These are phyloP conservation scores for Ametastegia equiseti DNA, from an alignment of 2,888 invertebrate genomes.

Conservation along the genomic window DNA sequence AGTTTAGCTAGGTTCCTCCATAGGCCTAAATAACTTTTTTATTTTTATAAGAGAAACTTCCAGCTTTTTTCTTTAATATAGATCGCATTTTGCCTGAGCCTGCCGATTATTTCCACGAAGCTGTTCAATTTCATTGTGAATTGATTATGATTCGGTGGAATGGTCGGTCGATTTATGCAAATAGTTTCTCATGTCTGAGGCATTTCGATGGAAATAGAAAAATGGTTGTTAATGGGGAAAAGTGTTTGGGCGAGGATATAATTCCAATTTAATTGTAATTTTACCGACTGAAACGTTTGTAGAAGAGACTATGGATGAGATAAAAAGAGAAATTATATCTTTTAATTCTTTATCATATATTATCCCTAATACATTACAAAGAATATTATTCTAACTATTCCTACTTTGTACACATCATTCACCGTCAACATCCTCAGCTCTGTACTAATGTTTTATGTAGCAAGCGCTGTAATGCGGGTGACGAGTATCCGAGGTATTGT, in stretches of 20 bases:
- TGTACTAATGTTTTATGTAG: neutral
- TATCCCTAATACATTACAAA: conserved; percentile 67
- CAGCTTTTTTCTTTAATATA: neutral
- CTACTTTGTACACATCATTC: conserved; percentile 7
- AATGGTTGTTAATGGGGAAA: conserved; percentile 62
- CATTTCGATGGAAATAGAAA: conserved; percentile 61
- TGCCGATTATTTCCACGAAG: conserved; percentile 24
- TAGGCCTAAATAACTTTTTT: conserved; percentile 56
- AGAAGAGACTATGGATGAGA: conserved; percentile 53
- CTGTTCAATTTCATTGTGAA: neutral
- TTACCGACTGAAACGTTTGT: conserved; percentile 62
- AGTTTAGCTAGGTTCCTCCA: conserved; percentile 47
- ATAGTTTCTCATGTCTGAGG: conserved; percentile 59
- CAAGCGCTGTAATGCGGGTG: neutral
- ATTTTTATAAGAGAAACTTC: conserved; percentile 59
- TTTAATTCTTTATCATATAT: conserved; percentile 67
- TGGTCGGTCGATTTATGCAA: conserved; percentile 4
- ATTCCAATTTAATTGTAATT: conserved; percentile 63
- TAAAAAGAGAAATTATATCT: conserved; percentile 64
- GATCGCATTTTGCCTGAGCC: neutral
- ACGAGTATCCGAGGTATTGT: neutral
- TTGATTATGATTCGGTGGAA: neutral
- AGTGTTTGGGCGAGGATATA: conserved; percentile 61
- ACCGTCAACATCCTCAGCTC: neutral
- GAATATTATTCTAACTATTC: neutral